Percentiles rank a stretch among this genome's conserved stretches.
Conservation (phyloP, 1,140 invertebrate genomes). For the Pantala flavescens region DNA sequence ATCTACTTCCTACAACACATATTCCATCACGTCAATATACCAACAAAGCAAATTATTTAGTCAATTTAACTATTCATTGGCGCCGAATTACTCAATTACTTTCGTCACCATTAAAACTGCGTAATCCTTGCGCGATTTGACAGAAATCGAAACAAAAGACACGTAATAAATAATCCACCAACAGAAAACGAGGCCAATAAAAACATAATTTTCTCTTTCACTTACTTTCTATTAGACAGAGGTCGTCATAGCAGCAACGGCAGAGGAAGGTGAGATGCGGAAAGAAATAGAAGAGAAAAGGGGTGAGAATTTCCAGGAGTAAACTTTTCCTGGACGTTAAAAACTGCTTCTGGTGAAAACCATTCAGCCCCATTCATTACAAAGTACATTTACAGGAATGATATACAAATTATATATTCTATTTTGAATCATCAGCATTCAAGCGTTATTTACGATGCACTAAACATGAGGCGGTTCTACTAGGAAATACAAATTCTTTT, state of each 20-base stretch:
- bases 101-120: too few species aligned
- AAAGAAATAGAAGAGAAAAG: slow-evolving; percentile 4
- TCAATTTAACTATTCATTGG: too few species aligned
- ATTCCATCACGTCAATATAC: neutral
- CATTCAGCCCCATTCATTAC: neutral
- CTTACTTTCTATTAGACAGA: slow-evolving; percentile 7
- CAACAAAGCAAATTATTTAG: too few species aligned
- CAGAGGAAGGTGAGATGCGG: neutral
- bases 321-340: neutral
- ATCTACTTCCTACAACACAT: neutral
- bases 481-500: too few species aligned
- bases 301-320: neutral
- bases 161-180: neutral
- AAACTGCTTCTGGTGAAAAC: neutral
- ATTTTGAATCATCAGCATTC: too few species aligned
- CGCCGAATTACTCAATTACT: too few species aligned
- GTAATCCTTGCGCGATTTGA: too few species aligned
- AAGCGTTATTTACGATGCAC: too few species aligned
- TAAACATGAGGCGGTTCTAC: too few species aligned
- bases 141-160: too few species aligned
- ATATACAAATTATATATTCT: neutral
- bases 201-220: neutral
- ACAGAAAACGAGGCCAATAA: neutral
- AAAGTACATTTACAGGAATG: neutral
- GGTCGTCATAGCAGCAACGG: slow-evolving; percentile 6